Percentiles rank a stretch among this genome's conserved stretches.
These are phyloP conservation scores for Iphiclides podalirius DNA, from an alignment of 2,888 invertebrate species.

Conservation along the genomic window DNA sequence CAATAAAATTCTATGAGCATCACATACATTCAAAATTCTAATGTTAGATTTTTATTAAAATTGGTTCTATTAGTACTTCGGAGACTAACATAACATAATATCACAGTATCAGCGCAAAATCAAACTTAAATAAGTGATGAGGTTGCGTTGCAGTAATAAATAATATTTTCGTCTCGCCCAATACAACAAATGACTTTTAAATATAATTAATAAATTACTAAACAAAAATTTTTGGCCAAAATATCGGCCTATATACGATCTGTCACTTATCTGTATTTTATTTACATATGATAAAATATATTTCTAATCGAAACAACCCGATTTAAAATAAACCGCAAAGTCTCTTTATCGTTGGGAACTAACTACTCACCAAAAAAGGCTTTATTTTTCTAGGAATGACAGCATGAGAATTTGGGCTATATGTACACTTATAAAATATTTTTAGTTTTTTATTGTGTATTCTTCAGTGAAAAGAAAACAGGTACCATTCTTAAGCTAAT, in stretches of 20 bases:
- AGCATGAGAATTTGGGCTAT: slow-evolving; percentile 28
- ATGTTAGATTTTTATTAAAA: not conserved
- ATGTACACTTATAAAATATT: slow-evolving; percentile 36
- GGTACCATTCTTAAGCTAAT: slow-evolving; percentile 15
- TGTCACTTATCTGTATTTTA: too few relatives aligned
- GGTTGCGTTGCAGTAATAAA: not conserved
- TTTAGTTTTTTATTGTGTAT: slow-evolving; percentile 29
- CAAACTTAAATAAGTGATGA: not conserved
- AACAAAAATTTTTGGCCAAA: not conserved
- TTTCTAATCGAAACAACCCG: slow-evolving; percentile 7
- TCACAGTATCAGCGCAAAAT: slow-evolving; percentile 17
- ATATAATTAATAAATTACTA: not conserved
- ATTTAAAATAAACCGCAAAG: slow-evolving; percentile 19
- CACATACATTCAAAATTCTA: not conserved
- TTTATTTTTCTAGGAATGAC: slow-evolving; percentile 28
- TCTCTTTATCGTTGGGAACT: slow-evolving; percentile 26
- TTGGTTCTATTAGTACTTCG: not conserved
- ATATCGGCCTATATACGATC: too few relatives aligned
- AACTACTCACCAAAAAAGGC: slow-evolving; percentile 35
- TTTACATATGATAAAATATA: too few relatives aligned
- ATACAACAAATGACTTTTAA: not conserved
- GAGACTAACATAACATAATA: slow-evolving; percentile 15
- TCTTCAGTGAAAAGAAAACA: not conserved
- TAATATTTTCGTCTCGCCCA: not conserved
- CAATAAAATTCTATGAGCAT: slow-evolving; percentile 39